Evolutionary conservation across 2,888 invertebrate species (phyloP), one percentile per base, ranked within the genome.

Genomic region (Synanthedon tipuliformis): DNA sequence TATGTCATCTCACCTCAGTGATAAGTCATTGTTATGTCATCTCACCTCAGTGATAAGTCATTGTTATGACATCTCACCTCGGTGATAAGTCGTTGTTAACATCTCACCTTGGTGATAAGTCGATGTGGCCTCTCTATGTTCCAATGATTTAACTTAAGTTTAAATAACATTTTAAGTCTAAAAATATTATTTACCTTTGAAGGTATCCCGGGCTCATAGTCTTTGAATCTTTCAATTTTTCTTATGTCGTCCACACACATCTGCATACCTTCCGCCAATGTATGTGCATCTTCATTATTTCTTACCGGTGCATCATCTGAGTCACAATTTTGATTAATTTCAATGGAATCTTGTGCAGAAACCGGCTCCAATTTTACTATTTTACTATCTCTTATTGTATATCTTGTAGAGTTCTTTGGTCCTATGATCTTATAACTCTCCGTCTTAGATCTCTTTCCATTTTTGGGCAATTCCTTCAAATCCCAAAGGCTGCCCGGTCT

Each of bases 191-290:
- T 53, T 61, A 89, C 89, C 74, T 88, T 89, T 2, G 89, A 87
- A 52, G 89, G 89, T 58, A 68, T 64, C 16, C 90, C 90, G 53
- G 83, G 78, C 41, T 83, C 72, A 67, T 89, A 90, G 59, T 89
- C 82, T 60, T 81, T 75, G 61, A 90, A 90, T 59, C 84, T 75
- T 1, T 89, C 86, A 59, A 89, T 81, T 57, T 81, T 82, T 67
- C 69, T 86, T 27, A 90, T 89, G 61, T 90, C 86, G 63, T 89
- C 88, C 23, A 89, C 54, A 48, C 71, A 68, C 78, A 90, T 80
- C 61, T 88, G 87, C 0, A 87, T 85, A 10, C 84, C 82, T 66
- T 85, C 85, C 40, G 85, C 60, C 16, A 88, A 59, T 53, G 79
- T 72, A 48, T 76, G 69, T 53, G 83, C 83, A 1, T 81, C 78